A percentile compares a stretch with the other conserved stretches of the same genome.
Evolutionary conservation across 2,797 vertebrate species (phyloP).

Genomic region (Trachops cirrhosus): DNA sequence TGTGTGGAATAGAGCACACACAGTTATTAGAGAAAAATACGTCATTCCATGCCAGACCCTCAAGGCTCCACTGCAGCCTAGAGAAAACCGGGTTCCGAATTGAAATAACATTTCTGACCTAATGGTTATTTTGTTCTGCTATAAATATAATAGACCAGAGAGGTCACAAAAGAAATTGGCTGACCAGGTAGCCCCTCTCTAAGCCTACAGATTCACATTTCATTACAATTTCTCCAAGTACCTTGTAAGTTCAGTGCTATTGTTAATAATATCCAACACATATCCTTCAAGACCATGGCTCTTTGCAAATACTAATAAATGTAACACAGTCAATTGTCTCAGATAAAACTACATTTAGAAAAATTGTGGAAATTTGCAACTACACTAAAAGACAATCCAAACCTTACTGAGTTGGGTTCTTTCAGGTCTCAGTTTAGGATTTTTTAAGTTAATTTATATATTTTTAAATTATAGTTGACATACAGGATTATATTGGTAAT

Average conservation of each 20-base stretch:
- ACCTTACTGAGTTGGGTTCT: background rate
- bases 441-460: background rate
- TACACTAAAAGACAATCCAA: background rate
- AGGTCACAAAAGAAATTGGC: background rate
- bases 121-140: background rate
- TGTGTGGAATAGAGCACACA: background rate
- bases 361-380: background rate
- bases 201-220: background rate
- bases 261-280: background rate
- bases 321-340: background rate
- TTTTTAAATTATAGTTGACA: background rate
- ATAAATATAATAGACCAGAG: background rate
- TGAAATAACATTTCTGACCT: conserved; percentile 3
- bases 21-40: background rate
- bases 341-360: background rate
- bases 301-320: conserved; percentile 10
- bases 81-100: conserved; percentile 1
- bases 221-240: background rate
- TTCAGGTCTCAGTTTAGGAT: background rate
- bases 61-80: background rate
- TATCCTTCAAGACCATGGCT: background rate
- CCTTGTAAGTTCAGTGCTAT: background rate
- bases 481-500: background rate
- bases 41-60: background rate
- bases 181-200: background rate